Percentiles rank a stretch among this genome's conserved stretches.
phyloP scores from a whole-genome alignment of 2,113 vertebrate genomes.

The Neopipo cinnamomea region DNA sequence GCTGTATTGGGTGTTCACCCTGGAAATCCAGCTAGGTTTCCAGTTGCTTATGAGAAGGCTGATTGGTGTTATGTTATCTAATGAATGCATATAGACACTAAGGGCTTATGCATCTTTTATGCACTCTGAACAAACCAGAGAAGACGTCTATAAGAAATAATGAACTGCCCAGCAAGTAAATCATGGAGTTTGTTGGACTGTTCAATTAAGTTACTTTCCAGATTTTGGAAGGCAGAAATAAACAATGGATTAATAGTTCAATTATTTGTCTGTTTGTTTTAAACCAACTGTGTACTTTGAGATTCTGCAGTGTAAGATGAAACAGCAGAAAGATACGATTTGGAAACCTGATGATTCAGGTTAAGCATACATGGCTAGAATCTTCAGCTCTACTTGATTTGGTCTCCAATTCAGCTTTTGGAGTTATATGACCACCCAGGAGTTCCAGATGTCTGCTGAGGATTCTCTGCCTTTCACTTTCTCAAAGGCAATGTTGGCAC shows the following conservation, averaged over 20 bases:
- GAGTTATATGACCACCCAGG: background rate
- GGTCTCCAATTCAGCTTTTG: background rate
- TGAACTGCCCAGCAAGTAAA: constrained; percentile 25
- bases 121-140: constrained; percentile 30
- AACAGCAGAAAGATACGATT: background rate
- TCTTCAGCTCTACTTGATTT: background rate
- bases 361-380: background rate
- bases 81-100: constrained; percentile 3
- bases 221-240: constrained; percentile 27
- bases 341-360: background rate
- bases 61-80: constrained; percentile 61
- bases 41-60: constrained; percentile 45
- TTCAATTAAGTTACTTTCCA: constrained; percentile 45
- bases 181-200: background rate
- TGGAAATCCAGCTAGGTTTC: constrained; percentile 45
- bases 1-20: constrained; percentile 24
- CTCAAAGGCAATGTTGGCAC: background rate
- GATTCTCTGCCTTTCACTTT: background rate
- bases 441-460: background rate
- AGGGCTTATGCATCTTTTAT: constrained; percentile 66
- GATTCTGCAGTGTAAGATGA: constrained; percentile 4
- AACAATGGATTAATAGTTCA: background rate
- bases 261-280: background rate
- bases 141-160: constrained; percentile 48
- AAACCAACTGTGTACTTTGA: constrained; percentile 8